Evolutionary conservation across 1,140 invertebrate species (phyloP).

Genomic region (Globodera rostochiensis): DNA sequence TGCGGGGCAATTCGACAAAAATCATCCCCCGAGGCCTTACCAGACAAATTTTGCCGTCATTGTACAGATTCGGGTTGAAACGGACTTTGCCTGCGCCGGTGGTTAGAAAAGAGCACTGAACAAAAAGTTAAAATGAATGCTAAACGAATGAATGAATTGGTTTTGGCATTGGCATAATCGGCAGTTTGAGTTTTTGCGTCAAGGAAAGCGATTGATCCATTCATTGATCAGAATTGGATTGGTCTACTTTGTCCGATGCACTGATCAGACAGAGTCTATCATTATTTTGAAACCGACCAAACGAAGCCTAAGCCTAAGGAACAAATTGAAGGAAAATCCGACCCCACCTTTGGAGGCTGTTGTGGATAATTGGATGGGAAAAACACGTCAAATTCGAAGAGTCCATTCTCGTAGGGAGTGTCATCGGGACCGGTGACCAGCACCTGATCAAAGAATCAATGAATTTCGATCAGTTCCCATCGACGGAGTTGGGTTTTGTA

Average conservation of each 20-base stretch:
- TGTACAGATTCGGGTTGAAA: constrained; percentile 74
- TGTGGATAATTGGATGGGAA: constrained; percentile 70
- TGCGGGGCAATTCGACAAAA: neutral
- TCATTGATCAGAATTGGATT: too few species aligned
- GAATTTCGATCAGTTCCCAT: neutral
- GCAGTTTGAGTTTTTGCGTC: too few species aligned
- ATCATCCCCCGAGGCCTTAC: neutral
- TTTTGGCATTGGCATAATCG: too few species aligned
- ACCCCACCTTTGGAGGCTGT: constrained; percentile 67
- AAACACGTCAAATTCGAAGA: constrained; percentile 70
- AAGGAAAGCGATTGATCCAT: too few species aligned
- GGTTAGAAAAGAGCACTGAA: constrained; percentile 71
- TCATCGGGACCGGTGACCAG: constrained; percentile 73
- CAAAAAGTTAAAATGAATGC: neutral
- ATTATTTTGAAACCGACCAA: too few species aligned
- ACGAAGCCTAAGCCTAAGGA: too few species aligned
- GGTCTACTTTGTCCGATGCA: too few species aligned
- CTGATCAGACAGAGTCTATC: too few species aligned
- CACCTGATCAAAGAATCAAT: constrained; percentile 66
- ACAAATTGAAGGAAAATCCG: too few species aligned
- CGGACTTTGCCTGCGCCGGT: constrained; percentile 72
- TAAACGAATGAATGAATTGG: too few species aligned
- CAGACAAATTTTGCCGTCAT: constrained; percentile 73
- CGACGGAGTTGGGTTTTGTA: neutral
- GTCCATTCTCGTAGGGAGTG: constrained; percentile 74